These are phyloP conservation scores for Damaliscus lunatus DNA, from an alignment of 2,113 vertebrate genomes.

Conservation along the genomic window DNA sequence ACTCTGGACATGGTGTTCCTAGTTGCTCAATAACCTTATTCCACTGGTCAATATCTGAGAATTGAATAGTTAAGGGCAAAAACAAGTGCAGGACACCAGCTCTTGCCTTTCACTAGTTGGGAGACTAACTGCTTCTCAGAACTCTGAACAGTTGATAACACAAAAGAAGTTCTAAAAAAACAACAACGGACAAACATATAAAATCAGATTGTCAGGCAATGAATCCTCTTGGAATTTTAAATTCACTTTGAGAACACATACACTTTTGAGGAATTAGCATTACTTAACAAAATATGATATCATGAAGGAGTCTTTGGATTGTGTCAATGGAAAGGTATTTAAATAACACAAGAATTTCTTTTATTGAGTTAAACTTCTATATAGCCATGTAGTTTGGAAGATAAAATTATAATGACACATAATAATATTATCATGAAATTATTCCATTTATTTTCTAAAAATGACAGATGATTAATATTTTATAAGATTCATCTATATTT, in stretches of 20 bases:
- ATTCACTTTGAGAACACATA: neutral
- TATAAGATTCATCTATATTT: constrained; percentile 10
- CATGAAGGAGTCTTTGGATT: neutral
- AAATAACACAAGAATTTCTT: neutral
- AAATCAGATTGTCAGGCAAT: neutral
- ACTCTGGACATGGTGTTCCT: constrained; percentile 95
- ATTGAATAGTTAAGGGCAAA: constrained; percentile 85
- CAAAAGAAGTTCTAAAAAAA: neutral
- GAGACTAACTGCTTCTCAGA: neutral
- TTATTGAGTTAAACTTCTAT: neutral
- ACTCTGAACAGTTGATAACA: neutral
- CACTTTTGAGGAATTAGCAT: neutral
- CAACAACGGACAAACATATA: neutral
- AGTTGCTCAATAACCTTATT: constrained; percentile 99
- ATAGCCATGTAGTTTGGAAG: neutral
- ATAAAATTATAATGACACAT: neutral
- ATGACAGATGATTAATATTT: neutral
- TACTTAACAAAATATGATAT: neutral
- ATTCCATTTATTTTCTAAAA: constrained; percentile 17
- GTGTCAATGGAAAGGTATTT: constrained; percentile 6
- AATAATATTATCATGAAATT: neutral
- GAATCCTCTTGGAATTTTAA: neutral
- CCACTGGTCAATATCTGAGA: constrained; percentile 99
- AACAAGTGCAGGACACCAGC: constrained; percentile 12
- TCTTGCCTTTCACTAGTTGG: neutral